Base-by-base conservation (phyloP, 2,888 invertebrate genomes). In the Leucoma salicis region DNA sequence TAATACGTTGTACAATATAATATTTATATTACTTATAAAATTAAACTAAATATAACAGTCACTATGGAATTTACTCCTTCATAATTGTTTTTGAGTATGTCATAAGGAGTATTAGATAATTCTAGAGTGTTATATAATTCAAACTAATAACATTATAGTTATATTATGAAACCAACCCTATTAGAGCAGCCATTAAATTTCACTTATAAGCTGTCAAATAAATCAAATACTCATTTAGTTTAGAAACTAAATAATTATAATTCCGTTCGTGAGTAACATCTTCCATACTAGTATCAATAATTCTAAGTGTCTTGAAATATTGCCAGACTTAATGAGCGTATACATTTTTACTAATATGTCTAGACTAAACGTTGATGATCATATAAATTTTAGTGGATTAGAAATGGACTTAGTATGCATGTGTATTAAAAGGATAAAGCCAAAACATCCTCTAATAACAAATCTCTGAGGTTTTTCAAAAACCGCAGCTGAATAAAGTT, bases 191-290 rank as follows among this genome's bases (percentile, higher is more conserved):
- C 63, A 59, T 59, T 51, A 51, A 62, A 62, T 44, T 62, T 62
- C 59, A 62, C 59, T 62, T 59, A 62, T 45, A 58, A 60, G 53
- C 44, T 60, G 42, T 43, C 37, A 41, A 43, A 57, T 58, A 54
- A 58, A 48, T 62, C 58, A 57, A 53, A 57, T 54, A 48, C 41
- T 44, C 42, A 49, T 52, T 50, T 43, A 13, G 31, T 39, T 21
- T 38, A 40, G 46, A 52, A 58, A 49, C 44, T 36, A 43, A 46
- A 44, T 39, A n/a, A n/a, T n/a, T n/a, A 34, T 37, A 42, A 40
- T 46, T 39, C 34, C 31, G 31, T 39, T 40, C 21, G 32, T 7
- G 31, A 31, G 41, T 14, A 27, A 51, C 46, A 31, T 43, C 33
- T 46, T 32, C 27, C 38, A 35, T 43, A 46, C 45, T 13, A 24